Base-by-base conservation (phyloP, 2,797 vertebrate species). In the Gallinago solitaria region DNA sequence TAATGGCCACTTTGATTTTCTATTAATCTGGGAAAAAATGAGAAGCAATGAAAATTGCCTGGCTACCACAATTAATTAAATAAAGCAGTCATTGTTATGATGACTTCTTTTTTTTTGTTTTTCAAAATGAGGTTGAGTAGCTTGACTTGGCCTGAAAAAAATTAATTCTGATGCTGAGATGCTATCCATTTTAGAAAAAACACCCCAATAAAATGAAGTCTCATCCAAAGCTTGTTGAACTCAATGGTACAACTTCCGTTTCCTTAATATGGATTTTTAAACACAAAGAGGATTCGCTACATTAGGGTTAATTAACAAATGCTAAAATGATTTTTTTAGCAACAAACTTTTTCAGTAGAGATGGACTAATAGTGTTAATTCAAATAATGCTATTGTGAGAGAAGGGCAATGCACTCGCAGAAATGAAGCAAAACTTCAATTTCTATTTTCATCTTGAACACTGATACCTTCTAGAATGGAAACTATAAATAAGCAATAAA, bases 381-480 rank as follows among this genome's bases (percentile, higher is more conserved):
- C 56, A 90, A 81, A 80, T 47, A 59, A 32, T 4, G n/a, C n/a
- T 84, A 16, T 37, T 87, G 30, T 64, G 64, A 73, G 71, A 88
- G 20, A 93, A 89, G 24, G 51, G 17, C 19, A 93, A 59, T 21
- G 54, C 27, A 45, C 20, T 87, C 1, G 2, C 19, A 94, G 65
- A 93, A 88, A 94, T 39, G 43, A 86, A 86, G 21, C 7, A 85
- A 79, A 90, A 35, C 28, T 93, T 89, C 12, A 9, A 48, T 76
- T 95, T 89, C 33, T 90, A 25, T 91, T 92, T 88, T 89, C 15
- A 48, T 67, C 41, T 82, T 83, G 76, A 79, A 90, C 43, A 94
- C 24, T 57, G 41, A 85, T 41, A 90, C 18, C 45, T 75, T 73
- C 32, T 65, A 73, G 50, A 93, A 89, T 65, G 30, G 87, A 75